These are phyloP conservation scores for Pleuronectes platessa DNA, from an alignment of 2,113 vertebrate genomes.

Conservation along the genomic window DNA sequence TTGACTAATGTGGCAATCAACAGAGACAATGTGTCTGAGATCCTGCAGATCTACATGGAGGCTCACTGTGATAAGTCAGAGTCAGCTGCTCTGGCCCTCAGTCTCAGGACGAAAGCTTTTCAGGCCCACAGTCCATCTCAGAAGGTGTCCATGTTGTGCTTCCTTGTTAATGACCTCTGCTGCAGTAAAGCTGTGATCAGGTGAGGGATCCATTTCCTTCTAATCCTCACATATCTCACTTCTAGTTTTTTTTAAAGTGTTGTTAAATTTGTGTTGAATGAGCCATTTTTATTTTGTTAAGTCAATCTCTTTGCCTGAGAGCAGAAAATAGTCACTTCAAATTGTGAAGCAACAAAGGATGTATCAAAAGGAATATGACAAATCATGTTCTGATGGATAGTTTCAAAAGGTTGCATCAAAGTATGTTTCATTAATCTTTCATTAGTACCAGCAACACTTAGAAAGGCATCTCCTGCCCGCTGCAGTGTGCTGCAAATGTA, in stretches of 20 bases:
- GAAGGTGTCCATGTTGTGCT: constrained; percentile 91
- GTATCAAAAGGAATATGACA: constrained; percentile 49
- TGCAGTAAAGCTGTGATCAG: constrained; percentile 94
- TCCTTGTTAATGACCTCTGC: constrained; percentile 93
- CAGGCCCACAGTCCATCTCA: constrained; percentile 92
- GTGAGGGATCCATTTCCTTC: constrained; percentile 69
- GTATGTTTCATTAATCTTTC: constrained; percentile 47
- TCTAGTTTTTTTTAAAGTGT: too few relatives aligned
- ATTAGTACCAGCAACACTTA: constrained; percentile 36
- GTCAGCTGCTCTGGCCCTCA: constrained; percentile 84
- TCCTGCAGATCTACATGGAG: constrained; percentile 95
- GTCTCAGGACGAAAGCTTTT: constrained; percentile 94
- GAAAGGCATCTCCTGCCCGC: constrained; percentile 30
- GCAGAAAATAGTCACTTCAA: constrained; percentile 3
- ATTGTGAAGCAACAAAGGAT: constrained; percentile 36
- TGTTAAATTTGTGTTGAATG: background rate
- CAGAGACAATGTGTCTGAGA: constrained; percentile 93
- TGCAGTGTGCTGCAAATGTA: constrained; percentile 3
- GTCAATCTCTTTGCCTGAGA: constrained; percentile 12
- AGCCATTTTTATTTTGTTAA: background rate
- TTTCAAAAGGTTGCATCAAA: constrained; percentile 70
- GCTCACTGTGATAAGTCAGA: constrained; percentile 89
- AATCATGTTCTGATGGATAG: constrained; percentile 29
- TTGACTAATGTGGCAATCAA: constrained; percentile 91
- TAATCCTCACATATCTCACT: background rate